These are phyloP conservation scores for Nomada goodeniana DNA, from an alignment of 2,888 invertebrate genomes.

Conservation along the genomic window DNA sequence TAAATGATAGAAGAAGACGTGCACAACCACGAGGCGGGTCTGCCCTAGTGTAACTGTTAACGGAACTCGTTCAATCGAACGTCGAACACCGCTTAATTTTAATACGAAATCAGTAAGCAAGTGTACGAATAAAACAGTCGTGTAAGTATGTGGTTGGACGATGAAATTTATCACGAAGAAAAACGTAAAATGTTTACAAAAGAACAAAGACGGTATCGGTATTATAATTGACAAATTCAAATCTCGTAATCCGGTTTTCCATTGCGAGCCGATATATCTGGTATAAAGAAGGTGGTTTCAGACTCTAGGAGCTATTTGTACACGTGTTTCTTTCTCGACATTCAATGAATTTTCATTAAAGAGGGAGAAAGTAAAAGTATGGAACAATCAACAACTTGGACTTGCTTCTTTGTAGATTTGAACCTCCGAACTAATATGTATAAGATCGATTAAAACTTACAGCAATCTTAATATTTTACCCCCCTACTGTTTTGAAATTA, in stretches of 20 bases:
- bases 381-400: slow-evolving; percentile 13
- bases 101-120: slow-evolving; percentile 36
- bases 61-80: slow-evolving; percentile 44
- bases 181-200: neutral
- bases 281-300: too few relatives aligned
- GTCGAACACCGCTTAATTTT: slow-evolving; percentile 54
- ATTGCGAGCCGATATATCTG: neutral
- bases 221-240: slow-evolving; percentile 20
- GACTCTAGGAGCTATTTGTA: slow-evolving; percentile 33
- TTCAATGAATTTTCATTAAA: slow-evolving; percentile 54
- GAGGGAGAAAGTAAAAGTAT: slow-evolving; percentile 43
- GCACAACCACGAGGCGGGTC: slow-evolving; percentile 35
- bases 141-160: slow-evolving; percentile 12
- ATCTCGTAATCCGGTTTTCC: slow-evolving; percentile 1
- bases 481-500: too few relatives aligned
- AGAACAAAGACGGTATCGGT: neutral
- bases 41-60: slow-evolving; percentile 50
- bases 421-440: too few relatives aligned
- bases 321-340: slow-evolving; percentile 45
- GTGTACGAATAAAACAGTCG: slow-evolving; percentile 19
- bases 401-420: slow-evolving; percentile 6
- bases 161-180: slow-evolving; percentile 18
- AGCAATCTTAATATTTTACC: too few relatives aligned
- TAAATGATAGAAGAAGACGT: slow-evolving; percentile 38
- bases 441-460: too few relatives aligned